Evolutionary conservation across 2,797 vertebrate genomes (phyloP), one percentile per base, ranked within the genome.

Genomic region (Ataeniobius toweri): DNA sequence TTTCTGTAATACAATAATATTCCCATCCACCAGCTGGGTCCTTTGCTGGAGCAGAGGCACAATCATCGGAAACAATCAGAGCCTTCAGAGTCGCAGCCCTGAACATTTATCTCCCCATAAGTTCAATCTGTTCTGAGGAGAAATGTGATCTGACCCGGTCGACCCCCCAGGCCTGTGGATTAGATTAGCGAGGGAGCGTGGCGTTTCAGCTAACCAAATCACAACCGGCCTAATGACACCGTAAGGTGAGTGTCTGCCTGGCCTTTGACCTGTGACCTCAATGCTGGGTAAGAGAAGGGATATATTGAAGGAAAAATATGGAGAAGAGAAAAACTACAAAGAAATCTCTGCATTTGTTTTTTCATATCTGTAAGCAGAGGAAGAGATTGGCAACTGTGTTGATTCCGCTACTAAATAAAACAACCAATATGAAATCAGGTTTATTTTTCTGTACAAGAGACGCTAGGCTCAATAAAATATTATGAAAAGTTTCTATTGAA

Each of bases 131-230:
- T 36, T 88, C 72, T 18, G 83, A 86, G 85, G 72, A 93, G 91
- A 92, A 93, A 93, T 82, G 84, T 76, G 90, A 93, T 89, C 89
- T 90, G 88, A 93, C 89, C 91, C 86, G 79, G 83, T 71, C 36
- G 82, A 90, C 93, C 92, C 86, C 89, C 86, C 28, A 85, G 86
- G 85, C 86, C 73, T 53, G 12, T 41, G 31, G 72, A 94, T 93
- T 92, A 88, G 89, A 94, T 94, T 92, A 93, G 85, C 78, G 28
- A 48, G 61, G 82, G 77, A 86, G 89, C 83, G 87, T 89, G 91
- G 89, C 87, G 24, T 92, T 94, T 92, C 93, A 89, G 88, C 89
- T 92, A 94, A 94, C 84, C 88, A 74, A 91, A 94, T 94, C 91
- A 91, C 75, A 75, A 56, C 74, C 0, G 51, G 80, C 69, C 90